phyloP scores from a whole-genome alignment of 2,797 vertebrate genomes.

The Thaleichthys pacificus region DNA sequence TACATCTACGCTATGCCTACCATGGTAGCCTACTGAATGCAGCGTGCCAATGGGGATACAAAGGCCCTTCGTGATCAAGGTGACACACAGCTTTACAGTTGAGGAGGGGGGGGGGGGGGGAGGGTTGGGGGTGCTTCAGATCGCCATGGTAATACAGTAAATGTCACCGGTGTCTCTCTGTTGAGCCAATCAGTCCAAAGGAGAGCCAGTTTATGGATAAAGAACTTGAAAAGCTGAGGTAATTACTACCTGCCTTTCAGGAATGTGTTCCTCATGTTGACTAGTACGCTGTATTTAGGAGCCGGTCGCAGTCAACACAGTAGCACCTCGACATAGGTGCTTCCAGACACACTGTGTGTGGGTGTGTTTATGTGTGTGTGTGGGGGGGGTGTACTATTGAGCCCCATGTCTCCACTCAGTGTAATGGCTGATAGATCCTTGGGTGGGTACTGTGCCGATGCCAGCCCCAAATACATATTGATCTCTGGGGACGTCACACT shows the following conservation, averaged over 20 bases:
- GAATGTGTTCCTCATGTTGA: conserved; percentile 53
- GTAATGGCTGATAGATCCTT: background rate
- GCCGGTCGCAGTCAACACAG: conserved; percentile 13
- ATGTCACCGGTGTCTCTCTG: conserved; percentile 49
- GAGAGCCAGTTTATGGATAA: conserved; percentile 47
- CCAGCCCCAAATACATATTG: background rate
- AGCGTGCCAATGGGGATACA: conserved; percentile 25
- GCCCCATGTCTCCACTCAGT: background rate
- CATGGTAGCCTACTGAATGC: conserved; percentile 28
- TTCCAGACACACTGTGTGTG: conserved; percentile 26
- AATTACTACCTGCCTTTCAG: conserved; percentile 69
- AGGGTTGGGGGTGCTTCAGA: conserved; percentile 46
- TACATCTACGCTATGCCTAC: conserved; percentile 18
- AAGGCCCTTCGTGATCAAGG: conserved; percentile 37
- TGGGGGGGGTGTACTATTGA: background rate
- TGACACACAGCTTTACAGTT: conserved; percentile 28
- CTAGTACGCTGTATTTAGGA: conserved; percentile 43
- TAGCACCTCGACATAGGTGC: background rate
- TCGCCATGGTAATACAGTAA: conserved; percentile 50
- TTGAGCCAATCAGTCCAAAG: conserved; percentile 37
- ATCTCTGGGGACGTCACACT: conserved; percentile 28
- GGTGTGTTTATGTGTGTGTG: conserved; percentile 12
- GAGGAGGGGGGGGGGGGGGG: conserved; percentile 12
- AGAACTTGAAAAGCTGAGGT: conserved; percentile 62
- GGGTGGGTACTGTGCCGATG: background rate